Evolutionary conservation across 2,797 vertebrate species (phyloP).

Genomic region (Tenualosa thibaudeaui): DNA sequence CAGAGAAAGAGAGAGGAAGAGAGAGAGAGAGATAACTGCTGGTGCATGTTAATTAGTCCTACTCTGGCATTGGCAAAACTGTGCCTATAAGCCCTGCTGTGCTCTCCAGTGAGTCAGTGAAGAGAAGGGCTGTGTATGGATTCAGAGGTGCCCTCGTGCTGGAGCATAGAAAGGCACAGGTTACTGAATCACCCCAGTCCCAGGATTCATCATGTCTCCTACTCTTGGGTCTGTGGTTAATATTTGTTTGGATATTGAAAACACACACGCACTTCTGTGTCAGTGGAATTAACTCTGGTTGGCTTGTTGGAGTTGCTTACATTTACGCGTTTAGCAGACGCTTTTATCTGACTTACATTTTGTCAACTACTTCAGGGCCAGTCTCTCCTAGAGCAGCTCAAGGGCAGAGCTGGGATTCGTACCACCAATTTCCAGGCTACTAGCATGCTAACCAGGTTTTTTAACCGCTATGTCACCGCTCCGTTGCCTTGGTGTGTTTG

Average conservation of each 20-base stretch:
- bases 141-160: neutral
- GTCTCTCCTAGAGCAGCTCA: too few relatives aligned
- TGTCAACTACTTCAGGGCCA: too few relatives aligned
- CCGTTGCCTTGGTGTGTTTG: neutral
- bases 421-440: too few relatives aligned
- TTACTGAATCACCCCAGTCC: neutral
- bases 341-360: too few relatives aligned
- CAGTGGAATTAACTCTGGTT: neutral
- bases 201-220: neutral
- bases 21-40: neutral
- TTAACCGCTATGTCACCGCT: too few relatives aligned
- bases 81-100: neutral
- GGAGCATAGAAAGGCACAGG: neutral
- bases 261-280: neutral
- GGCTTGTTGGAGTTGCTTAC: neutral
- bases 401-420: too few relatives aligned
- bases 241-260: neutral
- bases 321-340: too few relatives aligned
- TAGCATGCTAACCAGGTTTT: too few relatives aligned
- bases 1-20: neutral
- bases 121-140: neutral
- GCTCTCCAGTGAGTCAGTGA: neutral
- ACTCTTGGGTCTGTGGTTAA: neutral
- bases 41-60: slow-evolving; percentile 24
- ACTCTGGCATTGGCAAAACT: neutral